Evolutionary conservation across 2,888 invertebrate species (phyloP), one percentile per base, ranked within the genome.

Genomic region (Electrophaes corylata): DNA sequence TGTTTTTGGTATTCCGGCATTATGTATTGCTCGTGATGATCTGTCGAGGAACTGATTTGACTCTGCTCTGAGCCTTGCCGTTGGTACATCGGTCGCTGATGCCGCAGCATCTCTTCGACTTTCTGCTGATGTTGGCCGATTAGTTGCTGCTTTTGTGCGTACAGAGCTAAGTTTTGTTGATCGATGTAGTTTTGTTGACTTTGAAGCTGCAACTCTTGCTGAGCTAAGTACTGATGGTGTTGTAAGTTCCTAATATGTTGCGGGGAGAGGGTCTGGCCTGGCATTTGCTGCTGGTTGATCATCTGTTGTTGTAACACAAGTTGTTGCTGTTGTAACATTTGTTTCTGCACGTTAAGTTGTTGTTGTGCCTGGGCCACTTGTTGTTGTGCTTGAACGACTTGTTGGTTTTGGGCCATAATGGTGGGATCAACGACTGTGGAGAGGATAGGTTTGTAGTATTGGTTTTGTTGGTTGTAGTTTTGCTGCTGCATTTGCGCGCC

Each of bases 101-200:
- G 67, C 5, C 89, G 71, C 1, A 90, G 62, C 29, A 86, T 84
- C 62, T 91, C 88, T 58, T 87, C 89, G 0, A 91, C 84, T 63
- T 89, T 89, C 54, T 91, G 92, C 55, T 92, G 89, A n/a, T 93
- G 93, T 57, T 93, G 92, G 0, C 91, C 93, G 76, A 92, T 89
- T 4, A 92, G 76, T 58, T 89, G 92, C 61, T 90, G 90, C 62
- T 92, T 92, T 53, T 92, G 89, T 0, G 93, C 88, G 26, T 92
- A 78, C 40, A 92, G 83, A 0, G 92, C 88, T 33, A 93, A 78
- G 49, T 91, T 92, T 71, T 92, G 92, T 67, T 93, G 93, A 66
- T 93, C 93, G 48, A 93, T 90, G 31, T 92, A 85, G 67, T 93
- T 93, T 64, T 93, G 93, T 60, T 93, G 93, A 12, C 89, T 88